phyloP scores from a whole-genome alignment of 2,113 vertebrate species.

The Callaeas wilsoni region DNA sequence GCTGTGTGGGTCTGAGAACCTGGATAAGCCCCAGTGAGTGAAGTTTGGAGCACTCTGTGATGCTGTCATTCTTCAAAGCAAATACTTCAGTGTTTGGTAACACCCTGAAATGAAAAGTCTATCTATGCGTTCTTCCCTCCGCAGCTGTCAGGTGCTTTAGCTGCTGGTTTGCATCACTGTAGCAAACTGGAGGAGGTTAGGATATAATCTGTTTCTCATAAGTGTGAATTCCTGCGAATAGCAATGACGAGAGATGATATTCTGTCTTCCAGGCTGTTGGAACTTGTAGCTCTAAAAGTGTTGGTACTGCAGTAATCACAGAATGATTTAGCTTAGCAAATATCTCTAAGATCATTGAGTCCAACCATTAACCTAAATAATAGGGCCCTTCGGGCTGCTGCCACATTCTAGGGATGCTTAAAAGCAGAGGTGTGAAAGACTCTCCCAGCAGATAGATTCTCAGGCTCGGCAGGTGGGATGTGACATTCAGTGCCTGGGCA shows the following conservation, averaged over 20 bases:
- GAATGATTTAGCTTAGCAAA: neutral
- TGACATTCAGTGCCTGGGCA: neutral
- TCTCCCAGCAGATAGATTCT: neutral
- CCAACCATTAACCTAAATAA: neutral
- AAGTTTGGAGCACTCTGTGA: neutral
- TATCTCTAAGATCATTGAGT: neutral
- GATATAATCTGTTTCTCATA: neutral
- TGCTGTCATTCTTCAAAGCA: slow-evolving; percentile 27
- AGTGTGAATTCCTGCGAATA: neutral
- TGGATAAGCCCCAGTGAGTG: neutral
- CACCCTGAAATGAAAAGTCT: slow-evolving; percentile 14
- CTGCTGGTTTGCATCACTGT: slow-evolving; percentile 4
- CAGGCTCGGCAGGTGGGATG: neutral
- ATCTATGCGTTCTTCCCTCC: neutral
- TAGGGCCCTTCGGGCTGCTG: neutral
- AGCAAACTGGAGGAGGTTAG: neutral
- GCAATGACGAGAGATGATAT: neutral
- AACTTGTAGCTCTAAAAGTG: neutral
- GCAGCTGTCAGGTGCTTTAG: slow-evolving; percentile 43
- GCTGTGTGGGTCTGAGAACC: slow-evolving; percentile 8
- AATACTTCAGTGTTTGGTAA: slow-evolving; percentile 18
- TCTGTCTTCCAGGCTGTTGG: neutral
- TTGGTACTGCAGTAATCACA: neutral
- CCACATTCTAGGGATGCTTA: neutral
- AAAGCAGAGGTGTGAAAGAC: neutral